These are phyloP conservation scores for Mythimna ferrago DNA, from an alignment of 2,888 invertebrate species.

Conservation along the genomic window DNA sequence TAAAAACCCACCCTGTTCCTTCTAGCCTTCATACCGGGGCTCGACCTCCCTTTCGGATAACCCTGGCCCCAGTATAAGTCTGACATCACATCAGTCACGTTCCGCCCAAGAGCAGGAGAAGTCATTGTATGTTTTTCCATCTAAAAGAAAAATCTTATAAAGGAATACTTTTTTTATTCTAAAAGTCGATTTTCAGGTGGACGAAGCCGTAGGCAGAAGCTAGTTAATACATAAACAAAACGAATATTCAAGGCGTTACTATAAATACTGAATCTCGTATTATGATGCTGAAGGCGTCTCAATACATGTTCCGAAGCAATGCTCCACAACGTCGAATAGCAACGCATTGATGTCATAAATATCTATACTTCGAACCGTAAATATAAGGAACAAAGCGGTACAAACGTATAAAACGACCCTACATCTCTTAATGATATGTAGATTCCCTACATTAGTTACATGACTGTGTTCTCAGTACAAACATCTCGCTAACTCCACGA, in stretches of 20 bases:
- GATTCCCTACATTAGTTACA: conserved; percentile 90
- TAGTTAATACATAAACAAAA: conserved; percentile 54
- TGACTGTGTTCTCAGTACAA: conserved; percentile 89
- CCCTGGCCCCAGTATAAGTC: too few relatives aligned
- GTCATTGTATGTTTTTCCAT: too few relatives aligned
- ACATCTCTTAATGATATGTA: conserved; percentile 91
- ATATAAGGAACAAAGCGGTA: conserved; percentile 89
- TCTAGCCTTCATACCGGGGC: too few relatives aligned
- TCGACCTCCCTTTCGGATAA: too few relatives aligned
- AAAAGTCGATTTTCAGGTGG: too few relatives aligned
- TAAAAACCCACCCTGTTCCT: too few relatives aligned
- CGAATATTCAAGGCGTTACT: conserved; percentile 55
- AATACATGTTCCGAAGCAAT: conserved; percentile 75
- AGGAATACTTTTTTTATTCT: too few relatives aligned
- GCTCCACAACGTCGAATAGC: conserved; percentile 74
- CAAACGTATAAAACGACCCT: conserved; percentile 88
- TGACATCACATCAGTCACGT: too few relatives aligned
- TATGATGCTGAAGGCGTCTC: conserved; percentile 86
- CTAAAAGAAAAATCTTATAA: too few relatives aligned
- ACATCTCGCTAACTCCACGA: conserved; percentile 84
- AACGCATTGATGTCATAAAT: conserved; percentile 86
- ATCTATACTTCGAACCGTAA: conserved; percentile 84
- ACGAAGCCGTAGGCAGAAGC: not conserved
- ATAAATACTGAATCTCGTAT: conserved; percentile 57
- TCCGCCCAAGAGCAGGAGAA: too few relatives aligned